phyloP scores from a whole-genome alignment of 2,113 vertebrate genomes.

The Polyodon spathula region DNA sequence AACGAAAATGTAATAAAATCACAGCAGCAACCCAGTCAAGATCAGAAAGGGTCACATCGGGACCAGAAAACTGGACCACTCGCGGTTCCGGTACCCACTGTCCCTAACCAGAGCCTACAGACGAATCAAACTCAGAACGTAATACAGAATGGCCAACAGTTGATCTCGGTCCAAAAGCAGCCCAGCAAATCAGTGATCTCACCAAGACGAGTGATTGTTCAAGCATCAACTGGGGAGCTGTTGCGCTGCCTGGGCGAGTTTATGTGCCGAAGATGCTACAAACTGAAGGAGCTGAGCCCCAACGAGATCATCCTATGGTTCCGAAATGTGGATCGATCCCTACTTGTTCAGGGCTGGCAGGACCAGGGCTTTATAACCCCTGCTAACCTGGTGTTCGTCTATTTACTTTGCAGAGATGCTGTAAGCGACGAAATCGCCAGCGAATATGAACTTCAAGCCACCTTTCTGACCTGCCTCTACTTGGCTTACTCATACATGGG shows the following conservation, averaged over 20 bases:
- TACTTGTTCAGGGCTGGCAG: constrained; percentile 94
- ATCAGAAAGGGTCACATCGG: constrained; percentile 42
- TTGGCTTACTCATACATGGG: constrained; percentile 97
- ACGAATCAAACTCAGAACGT: constrained; percentile 11
- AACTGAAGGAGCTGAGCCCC: constrained; percentile 77
- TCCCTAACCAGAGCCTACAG: constrained; percentile 38
- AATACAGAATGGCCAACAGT: constrained; percentile 33
- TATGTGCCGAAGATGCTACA: constrained; percentile 83
- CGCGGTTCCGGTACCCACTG: constrained; percentile 61
- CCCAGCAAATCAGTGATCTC: constrained; percentile 58
- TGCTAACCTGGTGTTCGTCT: constrained; percentile 91
- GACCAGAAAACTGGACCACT: constrained; percentile 56
- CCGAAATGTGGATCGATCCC: constrained; percentile 88
- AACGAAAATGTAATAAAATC: constrained; percentile 46
- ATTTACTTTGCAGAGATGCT: constrained; percentile 83
- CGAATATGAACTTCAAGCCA: constrained; percentile 76
- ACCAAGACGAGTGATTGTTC: constrained; percentile 77
- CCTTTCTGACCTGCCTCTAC: constrained; percentile 94
- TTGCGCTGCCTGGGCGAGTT: constrained; percentile 89
- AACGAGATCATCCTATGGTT: constrained; percentile 89
- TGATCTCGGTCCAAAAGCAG: constrained; percentile 47
- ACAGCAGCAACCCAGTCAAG: constrained; percentile 34
- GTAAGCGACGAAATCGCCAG: constrained; percentile 69
- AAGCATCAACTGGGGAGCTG: constrained; percentile 91
- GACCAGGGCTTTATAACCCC: constrained; percentile 95